phyloP scores from a whole-genome alignment of 2,888 invertebrate species.

The Meganola albula region DNA sequence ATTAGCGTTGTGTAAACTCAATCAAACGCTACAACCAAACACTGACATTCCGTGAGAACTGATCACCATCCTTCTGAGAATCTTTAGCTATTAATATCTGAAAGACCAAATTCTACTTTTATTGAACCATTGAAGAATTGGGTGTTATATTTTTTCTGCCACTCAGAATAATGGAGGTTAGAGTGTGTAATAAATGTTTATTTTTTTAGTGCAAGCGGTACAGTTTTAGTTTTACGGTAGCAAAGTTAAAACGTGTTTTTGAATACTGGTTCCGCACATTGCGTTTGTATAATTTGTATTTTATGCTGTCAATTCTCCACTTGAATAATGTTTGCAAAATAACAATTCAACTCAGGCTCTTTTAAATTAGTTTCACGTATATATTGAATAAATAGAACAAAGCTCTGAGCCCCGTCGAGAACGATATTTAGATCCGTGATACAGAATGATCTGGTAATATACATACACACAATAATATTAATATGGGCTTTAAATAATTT shows the following conservation, averaged over 20 bases:
- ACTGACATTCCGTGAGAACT: conserved; percentile 62
- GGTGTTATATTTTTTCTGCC: conserved; percentile 55
- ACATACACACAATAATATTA: no score
- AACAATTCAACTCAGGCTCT: neutral
- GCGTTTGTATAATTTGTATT: neutral
- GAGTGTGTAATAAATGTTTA: conserved; percentile 48
- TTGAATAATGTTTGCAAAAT: neutral
- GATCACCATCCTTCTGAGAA: conserved; percentile 55
- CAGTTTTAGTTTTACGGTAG: conserved; percentile 47
- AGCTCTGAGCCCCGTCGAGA: no score
- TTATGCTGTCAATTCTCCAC: no score
- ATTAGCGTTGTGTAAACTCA: conserved; percentile 65
- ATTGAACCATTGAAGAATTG: conserved; percentile 53
- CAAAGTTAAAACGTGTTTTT: conserved; percentile 28
- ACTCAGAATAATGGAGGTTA: conserved; percentile 44
- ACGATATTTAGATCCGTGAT: no score
- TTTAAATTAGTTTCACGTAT: neutral
- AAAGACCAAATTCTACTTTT: conserved; percentile 67
- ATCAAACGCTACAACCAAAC: conserved; percentile 51
- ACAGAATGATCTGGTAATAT: no score
- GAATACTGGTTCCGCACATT: conserved; percentile 19
- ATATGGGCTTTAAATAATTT: no score
- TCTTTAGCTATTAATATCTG: conserved; percentile 61
- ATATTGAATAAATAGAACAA: neutral
- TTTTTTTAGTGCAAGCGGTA: conserved; percentile 44